phyloP scores from a whole-genome alignment of 1,140 invertebrate species.

The Panagrolaimus sp. region DNA sequence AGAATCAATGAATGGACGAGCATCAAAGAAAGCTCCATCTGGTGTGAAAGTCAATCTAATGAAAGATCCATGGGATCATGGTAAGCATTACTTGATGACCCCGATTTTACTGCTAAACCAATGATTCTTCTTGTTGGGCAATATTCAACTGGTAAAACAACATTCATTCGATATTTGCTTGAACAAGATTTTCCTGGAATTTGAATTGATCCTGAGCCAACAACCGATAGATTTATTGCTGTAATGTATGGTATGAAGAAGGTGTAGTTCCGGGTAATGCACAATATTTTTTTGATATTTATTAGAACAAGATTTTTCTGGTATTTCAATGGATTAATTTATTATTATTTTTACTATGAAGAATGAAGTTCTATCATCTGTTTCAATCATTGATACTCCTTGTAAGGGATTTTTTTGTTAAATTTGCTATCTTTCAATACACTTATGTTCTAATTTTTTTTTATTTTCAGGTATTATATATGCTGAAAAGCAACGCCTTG shows the following conservation, averaged over 20 bases:
- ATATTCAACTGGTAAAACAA: conserved; percentile 98
- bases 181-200: conserved; percentile 90
- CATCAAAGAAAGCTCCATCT: too few relatives aligned
- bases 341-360: conserved; percentile 73
- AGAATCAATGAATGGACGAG: too few relatives aligned
- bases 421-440: conserved; percentile 62
- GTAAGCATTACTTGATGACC: too few relatives aligned
- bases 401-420: conserved; percentile 67
- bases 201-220: conserved; percentile 77
- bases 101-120: conserved; percentile 97
- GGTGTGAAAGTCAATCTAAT: too few relatives aligned
- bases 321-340: conserved; percentile 96
- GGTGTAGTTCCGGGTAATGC: conserved; percentile 95
- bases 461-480: conserved; percentile 81
- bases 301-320: conserved; percentile 79
- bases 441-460: conserved; percentile 84
- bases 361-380: conserved; percentile 35
- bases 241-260: conserved; percentile 81
- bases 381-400: neutral
- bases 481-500: conserved; percentile 64
- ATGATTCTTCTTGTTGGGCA: conserved; percentile 96
- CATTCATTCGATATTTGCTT: conserved; percentile 89
- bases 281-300: conserved; percentile 89
- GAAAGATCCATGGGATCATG: too few relatives aligned
- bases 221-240: conserved; percentile 93